These are phyloP conservation scores for Podarcis lilfordi DNA, from an alignment of 2,797 vertebrate species.

Conservation along the genomic window DNA sequence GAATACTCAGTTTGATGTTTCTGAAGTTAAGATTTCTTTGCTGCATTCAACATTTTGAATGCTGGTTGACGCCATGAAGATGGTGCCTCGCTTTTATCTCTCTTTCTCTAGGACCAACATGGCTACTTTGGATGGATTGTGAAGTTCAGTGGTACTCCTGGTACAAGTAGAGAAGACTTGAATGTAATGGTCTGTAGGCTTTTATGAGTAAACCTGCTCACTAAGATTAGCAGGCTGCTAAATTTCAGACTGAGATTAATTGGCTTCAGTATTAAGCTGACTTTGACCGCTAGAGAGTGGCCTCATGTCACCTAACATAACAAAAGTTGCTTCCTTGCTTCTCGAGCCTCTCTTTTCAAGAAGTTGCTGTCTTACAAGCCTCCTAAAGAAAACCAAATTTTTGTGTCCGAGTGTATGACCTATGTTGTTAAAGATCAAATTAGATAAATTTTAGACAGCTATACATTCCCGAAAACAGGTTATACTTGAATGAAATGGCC, in stretches of 20 bases:
- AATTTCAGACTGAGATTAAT: background rate
- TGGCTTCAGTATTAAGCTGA: background rate
- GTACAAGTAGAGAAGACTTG: background rate
- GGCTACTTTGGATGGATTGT: background rate
- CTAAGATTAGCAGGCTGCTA: background rate
- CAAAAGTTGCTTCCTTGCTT: conserved; percentile 28
- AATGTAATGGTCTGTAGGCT: background rate
- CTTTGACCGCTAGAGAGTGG: conserved; percentile 15
- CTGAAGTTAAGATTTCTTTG: background rate
- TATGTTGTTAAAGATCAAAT: background rate
- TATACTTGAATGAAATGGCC: conserved; percentile 50
- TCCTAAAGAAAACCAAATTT: background rate
- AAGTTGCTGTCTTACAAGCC: background rate
- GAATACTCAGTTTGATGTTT: background rate
- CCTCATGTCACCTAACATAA: conserved; percentile 33
- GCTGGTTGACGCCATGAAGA: background rate
- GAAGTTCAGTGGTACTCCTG: background rate
- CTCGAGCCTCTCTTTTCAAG: background rate
- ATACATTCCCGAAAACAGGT: conserved; percentile 34
- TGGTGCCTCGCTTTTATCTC: background rate
- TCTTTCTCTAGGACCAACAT: background rate
- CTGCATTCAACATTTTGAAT: background rate
- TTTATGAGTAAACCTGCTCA: background rate
- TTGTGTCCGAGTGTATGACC: background rate
- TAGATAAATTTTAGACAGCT: conserved; percentile 10